These are phyloP conservation scores for Uropsilus gracilis DNA, from an alignment of 2,113 vertebrate genomes.

Conservation along the genomic window DNA sequence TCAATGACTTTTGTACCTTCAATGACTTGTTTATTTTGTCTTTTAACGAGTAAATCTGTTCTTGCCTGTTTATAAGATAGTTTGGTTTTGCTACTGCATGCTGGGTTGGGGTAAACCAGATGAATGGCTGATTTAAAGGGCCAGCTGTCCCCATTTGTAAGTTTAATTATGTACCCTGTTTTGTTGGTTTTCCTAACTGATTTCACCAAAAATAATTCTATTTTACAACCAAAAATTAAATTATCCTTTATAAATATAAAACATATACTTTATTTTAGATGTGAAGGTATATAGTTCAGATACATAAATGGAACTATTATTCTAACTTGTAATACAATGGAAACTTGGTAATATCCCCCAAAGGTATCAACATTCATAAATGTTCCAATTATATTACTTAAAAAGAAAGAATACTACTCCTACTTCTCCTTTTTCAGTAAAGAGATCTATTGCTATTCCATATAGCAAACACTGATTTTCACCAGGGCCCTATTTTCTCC, in stretches of 20 bases:
- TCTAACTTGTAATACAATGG: not conserved
- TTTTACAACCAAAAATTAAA: not conserved
- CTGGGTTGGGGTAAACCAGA: too few species aligned
- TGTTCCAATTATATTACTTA: not conserved
- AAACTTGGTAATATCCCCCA: not conserved
- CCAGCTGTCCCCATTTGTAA: too few species aligned
- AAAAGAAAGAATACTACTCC: not conserved
- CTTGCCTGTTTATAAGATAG: too few species aligned
- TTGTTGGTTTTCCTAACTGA: too few species aligned
- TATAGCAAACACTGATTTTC: not conserved
- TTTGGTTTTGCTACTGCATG: too few species aligned
- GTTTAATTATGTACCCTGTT: too few species aligned
- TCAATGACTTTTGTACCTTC: too few species aligned
- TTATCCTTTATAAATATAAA: conserved; percentile 1
- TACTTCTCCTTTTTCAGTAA: not conserved
- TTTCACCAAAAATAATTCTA: not conserved
- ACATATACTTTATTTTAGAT: not conserved
- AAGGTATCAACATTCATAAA: not conserved
- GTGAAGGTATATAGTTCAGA: not conserved
- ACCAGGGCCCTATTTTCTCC: not conserved
- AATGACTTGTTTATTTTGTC: too few species aligned
- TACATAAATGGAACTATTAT: not conserved
- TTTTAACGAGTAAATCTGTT: too few species aligned
- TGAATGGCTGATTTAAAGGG: too few species aligned
- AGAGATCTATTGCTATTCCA: not conserved